phyloP scores from a whole-genome alignment of 1,140 invertebrate genomes.

The Bilobella aurantiaca region DNA sequence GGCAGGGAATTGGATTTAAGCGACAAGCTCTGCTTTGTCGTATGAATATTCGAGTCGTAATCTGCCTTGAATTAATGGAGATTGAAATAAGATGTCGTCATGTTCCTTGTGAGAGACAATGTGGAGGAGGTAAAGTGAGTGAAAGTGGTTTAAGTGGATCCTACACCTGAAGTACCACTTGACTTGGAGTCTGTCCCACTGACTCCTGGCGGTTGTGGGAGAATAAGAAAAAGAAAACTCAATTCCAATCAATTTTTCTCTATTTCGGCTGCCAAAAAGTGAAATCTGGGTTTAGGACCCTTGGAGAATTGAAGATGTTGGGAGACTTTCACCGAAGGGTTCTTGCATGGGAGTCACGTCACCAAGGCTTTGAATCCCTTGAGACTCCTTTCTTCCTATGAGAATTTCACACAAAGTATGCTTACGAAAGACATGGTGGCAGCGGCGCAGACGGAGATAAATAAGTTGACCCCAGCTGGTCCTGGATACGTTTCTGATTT shows the following conservation, averaged over 20 bases:
- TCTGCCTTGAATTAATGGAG: too few species aligned
- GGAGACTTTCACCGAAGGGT: not conserved
- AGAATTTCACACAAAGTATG: not conserved
- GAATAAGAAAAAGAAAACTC: not conserved
- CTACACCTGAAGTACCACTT: not conserved
- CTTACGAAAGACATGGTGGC: not conserved
- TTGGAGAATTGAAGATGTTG: too few species aligned
- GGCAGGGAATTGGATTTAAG: too few species aligned
- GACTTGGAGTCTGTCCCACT: not conserved
- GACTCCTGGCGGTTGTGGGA: not conserved
- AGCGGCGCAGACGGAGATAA: not conserved
- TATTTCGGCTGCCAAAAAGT: not conserved
- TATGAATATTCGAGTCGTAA: too few species aligned
- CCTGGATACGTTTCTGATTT: not conserved
- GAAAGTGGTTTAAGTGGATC: not conserved
- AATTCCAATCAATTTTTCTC: not conserved
- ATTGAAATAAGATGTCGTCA: not conserved
- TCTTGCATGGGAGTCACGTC: not conserved
- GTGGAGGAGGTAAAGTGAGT: not conserved
- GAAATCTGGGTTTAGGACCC: not conserved
- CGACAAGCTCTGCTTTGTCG: too few species aligned
- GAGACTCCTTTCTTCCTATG: constrained; percentile 1
- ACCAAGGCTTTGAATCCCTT: not conserved
- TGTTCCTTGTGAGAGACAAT: not conserved
- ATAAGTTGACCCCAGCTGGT: constrained; percentile 2